phyloP scores from a whole-genome alignment of 2,888 invertebrate genomes.

The Drosophila infuscata region DNA sequence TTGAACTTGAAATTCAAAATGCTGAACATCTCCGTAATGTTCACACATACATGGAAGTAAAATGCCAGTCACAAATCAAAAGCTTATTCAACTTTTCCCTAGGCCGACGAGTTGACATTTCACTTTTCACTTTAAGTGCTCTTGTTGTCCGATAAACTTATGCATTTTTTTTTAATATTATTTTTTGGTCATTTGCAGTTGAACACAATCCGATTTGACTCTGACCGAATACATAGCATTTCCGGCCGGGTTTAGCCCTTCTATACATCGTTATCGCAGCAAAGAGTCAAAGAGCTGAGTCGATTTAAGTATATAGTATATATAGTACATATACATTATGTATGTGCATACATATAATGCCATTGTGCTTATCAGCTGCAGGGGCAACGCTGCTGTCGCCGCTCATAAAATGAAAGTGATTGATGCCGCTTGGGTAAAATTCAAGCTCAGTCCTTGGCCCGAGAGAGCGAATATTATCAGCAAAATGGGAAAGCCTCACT shows the following conservation, averaged over 20 bases:
- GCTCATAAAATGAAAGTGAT: constrained; percentile 72
- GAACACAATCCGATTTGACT: constrained; percentile 23
- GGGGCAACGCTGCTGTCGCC: constrained; percentile 36
- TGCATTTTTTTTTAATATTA: constrained; percentile 26
- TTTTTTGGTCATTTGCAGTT: constrained; percentile 41
- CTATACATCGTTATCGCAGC: constrained; percentile 39
- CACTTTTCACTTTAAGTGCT: constrained; percentile 71
- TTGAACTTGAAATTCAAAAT: constrained; percentile 69
- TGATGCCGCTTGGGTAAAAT: constrained; percentile 35
- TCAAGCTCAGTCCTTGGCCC: constrained; percentile 22
- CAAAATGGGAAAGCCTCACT: constrained; percentile 32
- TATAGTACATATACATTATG: background rate
- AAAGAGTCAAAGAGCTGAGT: constrained; percentile 15
- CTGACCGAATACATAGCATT: constrained; percentile 30
- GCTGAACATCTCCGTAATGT: constrained; percentile 60
- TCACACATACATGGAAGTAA: constrained; percentile 4
- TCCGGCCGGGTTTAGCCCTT: constrained; percentile 53
- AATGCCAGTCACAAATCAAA: constrained; percentile 72
- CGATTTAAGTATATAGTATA: background rate
- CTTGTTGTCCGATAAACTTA: constrained; percentile 64
- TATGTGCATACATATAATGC: background rate
- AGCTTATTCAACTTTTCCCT: constrained; percentile 59
- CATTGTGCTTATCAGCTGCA: constrained; percentile 43
- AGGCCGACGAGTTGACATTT: constrained; percentile 73
- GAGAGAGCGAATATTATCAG: constrained; percentile 28